phyloP scores from a whole-genome alignment of 2,888 invertebrate genomes.

The Tuta absoluta region DNA sequence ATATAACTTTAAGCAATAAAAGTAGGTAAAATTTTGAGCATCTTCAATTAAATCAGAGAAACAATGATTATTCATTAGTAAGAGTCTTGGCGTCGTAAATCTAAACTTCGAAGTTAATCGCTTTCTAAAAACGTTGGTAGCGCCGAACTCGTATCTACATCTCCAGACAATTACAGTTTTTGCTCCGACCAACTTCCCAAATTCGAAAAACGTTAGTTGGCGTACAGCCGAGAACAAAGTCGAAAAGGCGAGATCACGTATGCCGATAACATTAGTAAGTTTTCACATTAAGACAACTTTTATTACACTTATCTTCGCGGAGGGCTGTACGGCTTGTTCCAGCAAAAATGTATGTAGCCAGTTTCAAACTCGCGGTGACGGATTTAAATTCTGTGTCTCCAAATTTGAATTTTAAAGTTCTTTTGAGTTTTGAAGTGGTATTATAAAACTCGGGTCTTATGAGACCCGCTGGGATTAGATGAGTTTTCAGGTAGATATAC shows the following conservation, averaged over 20 bases:
- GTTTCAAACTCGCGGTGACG: slow-evolving; percentile 36
- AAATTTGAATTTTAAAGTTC: slow-evolving; percentile 28
- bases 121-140: slow-evolving; percentile 30
- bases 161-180: slow-evolving; percentile 56
- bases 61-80: neutral
- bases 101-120: slow-evolving; percentile 29
- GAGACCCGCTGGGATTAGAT: slow-evolving; percentile 13
- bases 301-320: slow-evolving; percentile 76
- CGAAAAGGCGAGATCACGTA: slow-evolving; percentile 77
- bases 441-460: slow-evolving; percentile 16
- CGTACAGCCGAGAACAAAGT: slow-evolving; percentile 47
- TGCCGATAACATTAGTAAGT: slow-evolving; percentile 79
- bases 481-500: slow-evolving; percentile 14
- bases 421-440: slow-evolving; percentile 25
- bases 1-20: too few relatives aligned
- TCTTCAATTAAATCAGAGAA: too few relatives aligned
- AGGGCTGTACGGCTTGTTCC: slow-evolving; percentile 51
- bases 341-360: slow-evolving; percentile 58
- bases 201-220: slow-evolving; percentile 66
- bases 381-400: slow-evolving; percentile 33
- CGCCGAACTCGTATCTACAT: slow-evolving; percentile 33
- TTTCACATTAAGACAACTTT: slow-evolving; percentile 77
- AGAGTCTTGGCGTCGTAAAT: slow-evolving; percentile 18
- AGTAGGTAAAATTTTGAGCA: too few relatives aligned
- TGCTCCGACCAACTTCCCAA: slow-evolving; percentile 43